Conservation (phyloP, 2,888 invertebrate species). For the Lampropteryx suffumata region DNA sequence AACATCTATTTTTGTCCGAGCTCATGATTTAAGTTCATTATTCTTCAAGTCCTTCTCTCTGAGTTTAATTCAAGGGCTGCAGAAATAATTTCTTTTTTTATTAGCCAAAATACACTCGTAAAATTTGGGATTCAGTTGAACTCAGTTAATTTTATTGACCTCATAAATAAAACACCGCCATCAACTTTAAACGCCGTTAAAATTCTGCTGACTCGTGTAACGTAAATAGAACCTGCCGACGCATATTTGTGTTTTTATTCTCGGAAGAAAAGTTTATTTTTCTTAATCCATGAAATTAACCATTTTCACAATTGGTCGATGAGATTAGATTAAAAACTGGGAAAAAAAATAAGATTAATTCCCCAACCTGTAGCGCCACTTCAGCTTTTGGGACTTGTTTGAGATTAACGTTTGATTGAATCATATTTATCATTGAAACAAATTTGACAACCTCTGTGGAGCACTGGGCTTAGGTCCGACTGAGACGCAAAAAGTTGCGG, state of each 20-base stretch:
- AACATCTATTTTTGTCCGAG: not conserved
- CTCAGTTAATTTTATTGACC: constrained; percentile 27
- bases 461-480: too few species aligned
- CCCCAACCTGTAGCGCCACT: too few species aligned
- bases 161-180: constrained; percentile 30
- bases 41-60: not conserved
- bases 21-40: not conserved
- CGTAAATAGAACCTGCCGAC: constrained; percentile 20
- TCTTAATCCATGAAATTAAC: not conserved
- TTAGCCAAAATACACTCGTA: constrained; percentile 10
- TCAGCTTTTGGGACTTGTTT: too few species aligned
- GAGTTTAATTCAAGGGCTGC: constrained; percentile 1
- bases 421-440: too few species aligned
- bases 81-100: constrained; percentile 20
- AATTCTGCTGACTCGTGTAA: constrained; percentile 21
- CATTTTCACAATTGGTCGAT: too few species aligned
- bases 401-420: too few species aligned
- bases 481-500: too few species aligned
- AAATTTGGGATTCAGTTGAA: constrained; percentile 24
- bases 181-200: constrained; percentile 28
- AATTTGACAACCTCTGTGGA: too few species aligned
- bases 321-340: too few species aligned
- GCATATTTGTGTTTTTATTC: constrained; percentile 9
- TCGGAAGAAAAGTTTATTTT: not conserved
- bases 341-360: too few species aligned